Evolutionary conservation across 1,140 invertebrate species (phyloP).

Genomic region (Maconellicoccus hirsutus): DNA sequence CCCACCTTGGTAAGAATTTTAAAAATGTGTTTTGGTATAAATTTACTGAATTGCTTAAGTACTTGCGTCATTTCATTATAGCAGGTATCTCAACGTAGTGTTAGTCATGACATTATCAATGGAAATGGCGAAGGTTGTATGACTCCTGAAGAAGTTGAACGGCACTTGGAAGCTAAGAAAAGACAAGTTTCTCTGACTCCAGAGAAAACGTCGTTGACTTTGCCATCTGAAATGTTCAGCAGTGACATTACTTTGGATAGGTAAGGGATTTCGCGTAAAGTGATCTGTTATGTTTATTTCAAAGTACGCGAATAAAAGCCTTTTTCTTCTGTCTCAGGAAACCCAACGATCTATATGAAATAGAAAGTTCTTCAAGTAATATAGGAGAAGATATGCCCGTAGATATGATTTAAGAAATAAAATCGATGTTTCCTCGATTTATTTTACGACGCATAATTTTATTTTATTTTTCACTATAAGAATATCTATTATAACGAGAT

Average conservation of each 20-base stretch:
- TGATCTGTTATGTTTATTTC: too few species aligned
- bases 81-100: background rate
- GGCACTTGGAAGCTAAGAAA: slow-evolving; percentile 75
- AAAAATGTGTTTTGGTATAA: slow-evolving; percentile 32
- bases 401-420: slow-evolving; percentile 7
- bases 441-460: background rate
- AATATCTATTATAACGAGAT: too few species aligned
- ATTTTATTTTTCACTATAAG: background rate
- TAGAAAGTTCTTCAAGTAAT: background rate
- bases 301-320: too few species aligned
- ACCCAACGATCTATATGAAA: slow-evolving; percentile 1
- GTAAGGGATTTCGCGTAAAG: too few species aligned
- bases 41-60: background rate
- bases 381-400: slow-evolving; percentile 13
- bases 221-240: slow-evolving; percentile 22
- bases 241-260: slow-evolving; percentile 18
- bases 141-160: slow-evolving; percentile 84
- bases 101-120: slow-evolving; percentile 11
- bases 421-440: background rate
- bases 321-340: background rate
- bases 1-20: background rate
- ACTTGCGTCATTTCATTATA: background rate
- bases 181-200: slow-evolving; percentile 16
- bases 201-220: slow-evolving; percentile 21
- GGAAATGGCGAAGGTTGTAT: slow-evolving; percentile 54